Conservation (phyloP, 2,113 vertebrate species). For the Rhipidura dahli region DNA sequence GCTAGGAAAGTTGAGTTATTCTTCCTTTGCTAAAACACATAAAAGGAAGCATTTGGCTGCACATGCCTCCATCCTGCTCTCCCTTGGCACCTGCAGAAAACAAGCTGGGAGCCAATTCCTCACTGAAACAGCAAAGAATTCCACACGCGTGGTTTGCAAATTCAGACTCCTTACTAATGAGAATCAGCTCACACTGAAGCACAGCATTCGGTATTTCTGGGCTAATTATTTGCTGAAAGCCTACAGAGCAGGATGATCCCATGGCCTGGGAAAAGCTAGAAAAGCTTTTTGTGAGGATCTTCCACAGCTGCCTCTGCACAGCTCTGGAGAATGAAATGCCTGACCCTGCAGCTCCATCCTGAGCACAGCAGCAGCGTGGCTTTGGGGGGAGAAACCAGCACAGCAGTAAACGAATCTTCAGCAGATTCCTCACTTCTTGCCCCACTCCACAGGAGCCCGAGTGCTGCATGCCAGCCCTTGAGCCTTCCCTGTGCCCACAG, state of each 20-base stretch:
- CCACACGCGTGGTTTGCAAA: not conserved
- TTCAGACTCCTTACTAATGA: not conserved
- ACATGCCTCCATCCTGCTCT: slow-evolving; percentile 23
- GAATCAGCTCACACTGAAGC: not conserved
- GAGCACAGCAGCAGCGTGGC: fast-evolving
- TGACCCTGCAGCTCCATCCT: not conserved
- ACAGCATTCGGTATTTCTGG: not conserved
- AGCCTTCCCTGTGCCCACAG: not conserved
- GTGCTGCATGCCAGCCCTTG: not conserved
- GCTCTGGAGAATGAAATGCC: not conserved
- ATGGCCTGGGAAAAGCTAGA: not conserved
- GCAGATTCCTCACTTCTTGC: not conserved
- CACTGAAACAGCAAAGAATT: not conserved
- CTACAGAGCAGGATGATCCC: not conserved
- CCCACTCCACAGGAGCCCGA: not conserved
- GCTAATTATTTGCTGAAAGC: not conserved
- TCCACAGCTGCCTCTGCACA: not conserved
- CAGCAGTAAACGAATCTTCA: not conserved
- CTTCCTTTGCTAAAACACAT: not conserved
- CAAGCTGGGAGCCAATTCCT: not conserved
- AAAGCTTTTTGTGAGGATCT: not conserved
- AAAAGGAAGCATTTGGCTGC: slow-evolving; percentile 26
- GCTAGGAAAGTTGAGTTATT: slow-evolving; percentile 2
- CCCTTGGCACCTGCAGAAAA: not conserved
- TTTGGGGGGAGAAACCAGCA: not conserved